Percentiles rank a stretch among this genome's conserved stretches.
These are phyloP conservation scores for Chelidonichthys spinosus DNA, from an alignment of 2,797 vertebrate species.

Conservation along the genomic window DNA sequence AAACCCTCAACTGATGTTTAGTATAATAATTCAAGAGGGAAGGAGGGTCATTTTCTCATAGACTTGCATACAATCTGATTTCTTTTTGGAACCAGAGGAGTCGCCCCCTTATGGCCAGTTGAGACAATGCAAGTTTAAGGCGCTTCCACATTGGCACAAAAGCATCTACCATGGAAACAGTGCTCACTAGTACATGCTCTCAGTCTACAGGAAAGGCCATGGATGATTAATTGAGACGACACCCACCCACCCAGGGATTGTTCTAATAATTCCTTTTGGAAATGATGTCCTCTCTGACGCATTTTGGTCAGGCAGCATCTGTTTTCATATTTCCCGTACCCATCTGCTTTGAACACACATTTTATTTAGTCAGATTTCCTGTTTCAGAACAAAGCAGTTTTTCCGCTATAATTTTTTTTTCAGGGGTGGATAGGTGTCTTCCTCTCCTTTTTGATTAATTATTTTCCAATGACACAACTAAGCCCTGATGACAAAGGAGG, in stretches of 20 bases:
- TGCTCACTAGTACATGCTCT: slow-evolving; percentile 18
- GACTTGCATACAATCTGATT: too few relatives aligned
- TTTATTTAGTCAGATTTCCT: slow-evolving; percentile 14
- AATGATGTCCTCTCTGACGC: slow-evolving; percentile 36
- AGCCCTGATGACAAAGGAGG: neutral
- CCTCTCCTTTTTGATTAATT: neutral
- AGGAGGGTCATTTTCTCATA: too few relatives aligned
- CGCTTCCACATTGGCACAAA: neutral
- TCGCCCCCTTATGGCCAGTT: too few relatives aligned
- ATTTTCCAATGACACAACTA: neutral
- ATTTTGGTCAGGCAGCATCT: slow-evolving; percentile 16
- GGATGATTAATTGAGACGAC: slow-evolving; percentile 57
- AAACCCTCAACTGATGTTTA: too few relatives aligned
- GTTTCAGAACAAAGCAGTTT: neutral
- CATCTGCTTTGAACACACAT: slow-evolving; percentile 34
- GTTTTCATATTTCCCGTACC: slow-evolving; percentile 25
- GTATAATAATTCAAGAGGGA: too few relatives aligned
- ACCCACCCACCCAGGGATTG: slow-evolving; percentile 37
- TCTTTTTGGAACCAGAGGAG: too few relatives aligned
- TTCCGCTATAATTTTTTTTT: neutral
- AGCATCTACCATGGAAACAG: neutral
- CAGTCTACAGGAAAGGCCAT: slow-evolving; percentile 18
- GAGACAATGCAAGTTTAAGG: too few relatives aligned
- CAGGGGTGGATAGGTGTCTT: neutral
- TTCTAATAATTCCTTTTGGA: slow-evolving; percentile 48